Evolutionary conservation across 2,113 vertebrate species (phyloP), one percentile per base, ranked within the genome.

Genomic region (Paramisgurnus dabryanus): DNA sequence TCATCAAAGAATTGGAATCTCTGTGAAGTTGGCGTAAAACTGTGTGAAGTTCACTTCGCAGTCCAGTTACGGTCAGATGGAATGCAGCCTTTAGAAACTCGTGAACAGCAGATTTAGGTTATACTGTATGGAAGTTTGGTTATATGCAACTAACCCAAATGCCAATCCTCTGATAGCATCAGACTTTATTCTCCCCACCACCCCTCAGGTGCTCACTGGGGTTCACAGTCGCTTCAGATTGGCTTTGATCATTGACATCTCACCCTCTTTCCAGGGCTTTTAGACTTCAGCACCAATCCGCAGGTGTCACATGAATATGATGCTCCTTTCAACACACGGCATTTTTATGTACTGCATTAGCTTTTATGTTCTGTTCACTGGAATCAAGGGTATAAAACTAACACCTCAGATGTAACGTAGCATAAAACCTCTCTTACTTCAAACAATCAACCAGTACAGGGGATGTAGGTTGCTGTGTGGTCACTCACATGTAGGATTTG

Each of bases 281-380:
- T 73, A 73, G 34, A 41, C 71, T 73, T 34, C 55, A 43, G 22
- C 5, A 22, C 39, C 70, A 60, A 58, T 40, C 57, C 45, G 55
- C 71, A 73, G 55, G 55, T 43, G 55, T 18, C 40, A 22, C 40
- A 8, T 45, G 13, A 45, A 73, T 41, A 6, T 9, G 71, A 11
- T 60, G 41, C 40, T 60, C 34, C 55, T 73, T 73, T 73, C 40
- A 60, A 60, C 40, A 8, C 55, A 22, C 39, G 55, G 17, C 27
- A n/a, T 53, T 55, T 9, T 55, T n/a, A 41, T 57, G 50, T 41
- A 7, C 34, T 57, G 27, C 53, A 0, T 72, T 41, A 58, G 50
- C 69, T 72, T 72, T 72, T 17, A 72, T 72, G 50, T 72, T 72
- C 34, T 41, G 34, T 3, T 55, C 8, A 72, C 5, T 72, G 34